These are phyloP conservation scores for Bettongia penicillata DNA, from an alignment of 2,113 vertebrate species.

Conservation along the genomic window DNA sequence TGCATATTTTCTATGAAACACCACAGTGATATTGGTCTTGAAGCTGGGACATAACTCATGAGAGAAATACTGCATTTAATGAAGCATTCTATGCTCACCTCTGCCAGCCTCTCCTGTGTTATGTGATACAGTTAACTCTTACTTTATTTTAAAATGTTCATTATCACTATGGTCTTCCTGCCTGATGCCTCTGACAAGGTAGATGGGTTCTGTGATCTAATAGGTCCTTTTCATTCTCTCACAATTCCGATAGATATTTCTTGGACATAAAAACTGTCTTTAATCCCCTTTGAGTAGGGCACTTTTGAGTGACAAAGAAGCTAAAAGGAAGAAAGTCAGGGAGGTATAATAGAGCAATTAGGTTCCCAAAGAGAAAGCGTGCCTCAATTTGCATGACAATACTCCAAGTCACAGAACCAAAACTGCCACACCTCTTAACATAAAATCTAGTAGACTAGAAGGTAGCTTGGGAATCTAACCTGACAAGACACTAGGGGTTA, in stretches of 20 bases:
- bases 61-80: slow-evolving; percentile 65
- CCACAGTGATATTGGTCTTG: slow-evolving; percentile 65
- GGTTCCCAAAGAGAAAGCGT: slow-evolving; percentile 80
- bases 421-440: slow-evolving; percentile 65
- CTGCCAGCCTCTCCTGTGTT: slow-evolving; percentile 32
- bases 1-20: slow-evolving; percentile 71
- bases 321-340: slow-evolving; percentile 62
- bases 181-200: slow-evolving; percentile 16
- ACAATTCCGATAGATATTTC: slow-evolving; percentile 3
- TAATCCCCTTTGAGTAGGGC: slow-evolving; percentile 42
- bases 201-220: background rate
- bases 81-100: slow-evolving; percentile 42
- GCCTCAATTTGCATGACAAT: slow-evolving; percentile 85
- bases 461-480: slow-evolving; percentile 21
- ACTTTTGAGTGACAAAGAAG: slow-evolving; percentile 58
- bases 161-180: slow-evolving; percentile 31
- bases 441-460: slow-evolving; percentile 17
- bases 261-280: slow-evolving; percentile 50
- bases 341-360: slow-evolving; percentile 79
- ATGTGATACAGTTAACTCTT: slow-evolving; percentile 51
- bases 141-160: slow-evolving; percentile 65
- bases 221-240: background rate
- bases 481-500: background rate
- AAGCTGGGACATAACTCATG: slow-evolving; percentile 51
- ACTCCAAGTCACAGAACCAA: slow-evolving; percentile 52